phyloP scores from a whole-genome alignment of 1,140 invertebrate species.

The Drosophila sucinea region DNA sequence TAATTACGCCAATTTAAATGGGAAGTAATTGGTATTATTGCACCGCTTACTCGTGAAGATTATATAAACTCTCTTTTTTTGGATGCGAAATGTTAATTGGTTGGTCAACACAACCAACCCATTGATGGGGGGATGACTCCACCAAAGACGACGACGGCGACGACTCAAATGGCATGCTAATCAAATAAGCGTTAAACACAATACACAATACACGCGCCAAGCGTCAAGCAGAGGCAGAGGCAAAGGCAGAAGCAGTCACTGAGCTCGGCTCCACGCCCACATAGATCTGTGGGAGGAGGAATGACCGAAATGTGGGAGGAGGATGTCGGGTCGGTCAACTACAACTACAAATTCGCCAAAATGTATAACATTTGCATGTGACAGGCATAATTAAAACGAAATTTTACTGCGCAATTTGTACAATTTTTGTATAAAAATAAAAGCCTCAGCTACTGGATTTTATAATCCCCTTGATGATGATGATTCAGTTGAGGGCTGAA shows the following conservation, averaged over 20 bases:
- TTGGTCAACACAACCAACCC: slow-evolving; percentile 50
- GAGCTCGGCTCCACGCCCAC: slow-evolving; percentile 32
- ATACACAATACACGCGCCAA: slow-evolving; percentile 14
- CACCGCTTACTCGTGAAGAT: slow-evolving; percentile 15
- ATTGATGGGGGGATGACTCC: slow-evolving; percentile 19
- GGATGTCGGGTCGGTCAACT: slow-evolving; percentile 12
- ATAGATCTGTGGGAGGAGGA: slow-evolving; percentile 18
- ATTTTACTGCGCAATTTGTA: slow-evolving; percentile 63
- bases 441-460: slow-evolving; percentile 46
- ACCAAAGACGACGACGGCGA: slow-evolving; percentile 7
- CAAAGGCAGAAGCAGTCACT: background rate
- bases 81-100: slow-evolving; percentile 53
- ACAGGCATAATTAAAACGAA: slow-evolving; percentile 61
- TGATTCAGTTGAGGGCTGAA: slow-evolving; percentile 28
- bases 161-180: slow-evolving; percentile 61
- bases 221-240: slow-evolving; percentile 4
- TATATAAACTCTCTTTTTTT: slow-evolving; percentile 36
- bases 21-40: background rate
- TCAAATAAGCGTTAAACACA: slow-evolving; percentile 33
- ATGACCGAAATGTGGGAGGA: slow-evolving; percentile 25
- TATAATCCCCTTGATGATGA: background rate
- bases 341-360: slow-evolving; percentile 9
- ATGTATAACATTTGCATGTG: slow-evolving; percentile 11
- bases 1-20: background rate
- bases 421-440: background rate